Evolutionary conservation across 2,888 invertebrate species (phyloP), one percentile per base, ranked within the genome.

Genomic region (Peribatodes rhomboidaria): DNA sequence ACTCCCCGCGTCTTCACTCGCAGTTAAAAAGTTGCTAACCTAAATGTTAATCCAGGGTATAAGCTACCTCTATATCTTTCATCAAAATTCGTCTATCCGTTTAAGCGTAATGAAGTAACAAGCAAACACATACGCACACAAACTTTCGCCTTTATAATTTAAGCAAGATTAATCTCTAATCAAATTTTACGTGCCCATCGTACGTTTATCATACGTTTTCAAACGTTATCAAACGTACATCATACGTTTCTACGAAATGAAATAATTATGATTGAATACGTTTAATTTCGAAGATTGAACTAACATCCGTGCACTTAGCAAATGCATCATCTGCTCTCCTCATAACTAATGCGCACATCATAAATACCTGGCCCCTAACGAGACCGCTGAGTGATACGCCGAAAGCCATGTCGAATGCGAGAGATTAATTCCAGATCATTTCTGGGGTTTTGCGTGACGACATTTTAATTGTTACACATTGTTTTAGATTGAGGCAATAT

Each of bases 401-500:
- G 87, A 89, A 81, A 85, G 76, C 82, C 84, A 79, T 75, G 78
- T 73, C 88, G 72, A 89, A 90, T 90, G 65, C 75, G 60, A 65
- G 69, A 81, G 79, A 80, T 80, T 71, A 78, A 80, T 81, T 69
- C 66, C 44, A 33, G 18, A 47, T 57, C 47, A 39, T 41, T 37
- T 2, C 46, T 27, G 22, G 57, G 59, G 35, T 58, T 65, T 74
- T 60, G 80, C 77, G 81, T 82, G 87, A 79, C 82, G 89, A 88
- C 84, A 72, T 82, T 86, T 86, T 86, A 87, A 89, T 90, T 88
- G 90, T 87, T 86, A 79, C 84, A 84, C 86, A 86, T 92, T 91
- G 92, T 92, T 92, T 91, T 89, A 89, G 87, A 90, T 90, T 82
- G 84, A 82, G 67, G 83, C 89, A 89, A 88, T 87, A 87, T 89